phyloP scores from a whole-genome alignment of 2,797 vertebrate genomes.

The Rhinogobio ventralis region DNA sequence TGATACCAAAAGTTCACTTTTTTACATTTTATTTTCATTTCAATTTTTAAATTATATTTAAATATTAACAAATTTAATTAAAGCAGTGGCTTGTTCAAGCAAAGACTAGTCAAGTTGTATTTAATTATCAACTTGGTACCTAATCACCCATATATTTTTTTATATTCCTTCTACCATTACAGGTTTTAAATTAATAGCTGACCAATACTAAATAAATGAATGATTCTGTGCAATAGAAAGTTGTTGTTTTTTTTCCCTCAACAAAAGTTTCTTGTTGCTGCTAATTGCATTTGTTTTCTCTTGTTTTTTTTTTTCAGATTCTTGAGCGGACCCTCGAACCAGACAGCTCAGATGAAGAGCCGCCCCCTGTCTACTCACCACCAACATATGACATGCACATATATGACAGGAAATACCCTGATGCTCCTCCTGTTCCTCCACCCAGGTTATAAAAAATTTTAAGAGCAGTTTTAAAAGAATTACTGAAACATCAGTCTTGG shows the following conservation, averaged over 20 bases:
- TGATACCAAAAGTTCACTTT: neutral
- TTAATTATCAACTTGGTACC: neutral
- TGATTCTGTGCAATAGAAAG: neutral
- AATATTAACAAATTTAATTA: neutral
- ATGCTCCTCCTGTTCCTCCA: slow-evolving; percentile 83
- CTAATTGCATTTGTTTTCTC: neutral
- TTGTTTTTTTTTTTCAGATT: slow-evolving; percentile 80
- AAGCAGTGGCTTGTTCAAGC: neutral
- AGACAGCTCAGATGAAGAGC: slow-evolving; percentile 95
- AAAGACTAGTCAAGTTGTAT: neutral
- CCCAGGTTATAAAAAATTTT: slow-evolving; percentile 79
- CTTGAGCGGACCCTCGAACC: slow-evolving; percentile 94
- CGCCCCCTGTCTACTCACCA: slow-evolving; percentile 94
- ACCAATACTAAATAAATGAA: neutral
- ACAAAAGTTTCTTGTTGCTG: neutral
- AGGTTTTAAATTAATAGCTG: neutral
- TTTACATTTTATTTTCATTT: neutral
- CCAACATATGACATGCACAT: slow-evolving; percentile 90
- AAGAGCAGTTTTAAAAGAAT: neutral
- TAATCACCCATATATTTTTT: neutral
- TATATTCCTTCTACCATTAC: neutral
- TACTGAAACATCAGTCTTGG: neutral
- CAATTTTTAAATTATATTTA: too few species aligned
- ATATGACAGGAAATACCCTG: slow-evolving; percentile 83
- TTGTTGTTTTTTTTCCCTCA: neutral